Conservation (phyloP, 2,113 vertebrate genomes). For the Indicator indicator region DNA sequence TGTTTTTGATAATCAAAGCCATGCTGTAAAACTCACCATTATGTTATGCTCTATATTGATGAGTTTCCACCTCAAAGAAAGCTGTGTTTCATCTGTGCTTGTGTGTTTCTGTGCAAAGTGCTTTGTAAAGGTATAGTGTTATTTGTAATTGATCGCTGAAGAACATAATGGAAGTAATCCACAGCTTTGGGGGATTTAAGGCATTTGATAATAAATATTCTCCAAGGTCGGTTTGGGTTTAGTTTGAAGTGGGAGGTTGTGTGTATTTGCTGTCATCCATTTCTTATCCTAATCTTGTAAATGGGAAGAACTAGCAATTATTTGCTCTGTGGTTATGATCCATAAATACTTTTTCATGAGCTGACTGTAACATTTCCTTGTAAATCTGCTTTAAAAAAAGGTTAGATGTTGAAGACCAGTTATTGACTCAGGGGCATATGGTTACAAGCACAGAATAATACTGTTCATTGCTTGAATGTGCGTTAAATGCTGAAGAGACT, state of each 20-base stretch:
- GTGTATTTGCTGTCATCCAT: neutral
- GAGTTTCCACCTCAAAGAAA: neutral
- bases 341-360: neutral
- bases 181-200: neutral
- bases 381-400: slow-evolving; percentile 18
- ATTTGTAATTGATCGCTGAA: neutral
- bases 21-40: neutral
- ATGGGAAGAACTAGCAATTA: neutral
- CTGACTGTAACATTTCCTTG: neutral
- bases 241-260: neutral
- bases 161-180: neutral
- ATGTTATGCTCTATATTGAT: neutral
- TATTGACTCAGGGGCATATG: neutral
- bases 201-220: neutral
- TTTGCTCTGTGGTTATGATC: neutral
- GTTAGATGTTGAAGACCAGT: neutral
- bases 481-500: slow-evolving; percentile 42
- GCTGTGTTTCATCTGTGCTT: neutral
- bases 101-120: neutral
- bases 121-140: neutral
- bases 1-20: neutral
- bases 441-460: neutral
- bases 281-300: neutral
- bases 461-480: neutral
- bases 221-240: neutral